Conservation (phyloP, 2,888 invertebrate species). For the Melitaea athalia region DNA sequence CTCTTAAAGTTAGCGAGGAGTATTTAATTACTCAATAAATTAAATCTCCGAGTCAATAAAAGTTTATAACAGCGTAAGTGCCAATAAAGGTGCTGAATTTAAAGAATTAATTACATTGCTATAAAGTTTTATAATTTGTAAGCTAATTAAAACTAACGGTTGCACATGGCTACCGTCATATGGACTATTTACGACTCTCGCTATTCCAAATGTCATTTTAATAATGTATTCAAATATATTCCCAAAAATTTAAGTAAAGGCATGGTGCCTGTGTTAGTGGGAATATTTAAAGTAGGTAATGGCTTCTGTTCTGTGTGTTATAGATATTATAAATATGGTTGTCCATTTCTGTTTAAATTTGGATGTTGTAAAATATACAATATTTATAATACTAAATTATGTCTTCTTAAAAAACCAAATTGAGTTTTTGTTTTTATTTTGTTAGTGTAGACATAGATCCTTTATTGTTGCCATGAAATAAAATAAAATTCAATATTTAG, state of each 20-base stretch:
- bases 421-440: neutral
- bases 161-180: slow-evolving; percentile 57
- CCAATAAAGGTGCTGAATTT: neutral
- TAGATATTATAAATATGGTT: neutral
- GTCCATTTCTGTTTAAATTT: neutral
- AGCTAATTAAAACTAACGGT: slow-evolving; percentile 43
- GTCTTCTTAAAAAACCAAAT: neutral
- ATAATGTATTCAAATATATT: slow-evolving; percentile 76
- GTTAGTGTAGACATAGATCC: no score
- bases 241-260: slow-evolving; percentile 51
- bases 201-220: slow-evolving; percentile 57
- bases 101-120: neutral
- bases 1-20: neutral
- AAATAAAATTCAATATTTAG: no score
- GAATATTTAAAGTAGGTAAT: neutral
- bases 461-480: no score
- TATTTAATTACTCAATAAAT: neutral
- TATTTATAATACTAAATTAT: no score
- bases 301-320: neutral
- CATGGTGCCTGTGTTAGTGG: slow-evolving; percentile 38
- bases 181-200: slow-evolving; percentile 60
- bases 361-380: no score
- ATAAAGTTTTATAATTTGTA: slow-evolving; percentile 8
- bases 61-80: neutral
- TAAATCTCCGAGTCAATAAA: neutral